Percentiles rank a stretch among this genome's conserved stretches.
phyloP scores from a whole-genome alignment of 2,888 invertebrate genomes.

The Steinernema scapterisci region DNA sequence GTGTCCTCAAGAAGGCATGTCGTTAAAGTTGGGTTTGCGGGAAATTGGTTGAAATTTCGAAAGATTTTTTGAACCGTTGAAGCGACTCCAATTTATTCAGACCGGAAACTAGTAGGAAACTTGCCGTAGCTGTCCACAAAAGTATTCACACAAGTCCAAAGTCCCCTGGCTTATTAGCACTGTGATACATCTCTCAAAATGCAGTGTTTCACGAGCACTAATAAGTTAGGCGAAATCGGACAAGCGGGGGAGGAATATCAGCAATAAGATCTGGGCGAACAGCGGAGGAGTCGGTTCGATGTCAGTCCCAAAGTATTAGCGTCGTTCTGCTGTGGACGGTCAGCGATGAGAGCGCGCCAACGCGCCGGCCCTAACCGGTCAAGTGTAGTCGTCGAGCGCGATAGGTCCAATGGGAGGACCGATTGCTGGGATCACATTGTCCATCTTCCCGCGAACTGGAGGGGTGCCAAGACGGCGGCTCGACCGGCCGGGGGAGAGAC shows the following conservation, averaged over 20 bases:
- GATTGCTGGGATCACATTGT: constrained; percentile 21
- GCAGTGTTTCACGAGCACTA: constrained; percentile 15
- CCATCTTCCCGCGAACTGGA: constrained; percentile 9
- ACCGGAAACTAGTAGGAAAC: too few species aligned
- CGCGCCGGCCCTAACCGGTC: constrained; percentile 8
- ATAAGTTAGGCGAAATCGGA: constrained; percentile 8
- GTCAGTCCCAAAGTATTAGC: not conserved
- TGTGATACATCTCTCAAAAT: constrained; percentile 11
- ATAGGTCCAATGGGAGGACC: constrained; percentile 9
- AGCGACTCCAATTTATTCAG: too few species aligned
- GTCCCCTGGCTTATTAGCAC: constrained; percentile 29
- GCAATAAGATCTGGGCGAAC: not conserved
- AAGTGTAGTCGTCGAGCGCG: constrained; percentile 13
- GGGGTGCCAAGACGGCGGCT: not conserved
- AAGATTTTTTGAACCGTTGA: too few species aligned
- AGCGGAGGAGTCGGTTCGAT: not conserved
- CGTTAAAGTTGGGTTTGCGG: too few species aligned
- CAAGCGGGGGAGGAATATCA: too few species aligned
- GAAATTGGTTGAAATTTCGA: too few species aligned
- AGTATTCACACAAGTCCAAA: too few species aligned
- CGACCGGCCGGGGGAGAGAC: not conserved
- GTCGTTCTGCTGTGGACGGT: not conserved
- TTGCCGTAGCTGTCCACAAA: too few species aligned
- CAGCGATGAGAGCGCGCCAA: not conserved
- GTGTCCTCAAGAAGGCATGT: not conserved